Base-by-base conservation (phyloP, 2,113 vertebrate genomes). In the Spea multiplicata region DNA sequence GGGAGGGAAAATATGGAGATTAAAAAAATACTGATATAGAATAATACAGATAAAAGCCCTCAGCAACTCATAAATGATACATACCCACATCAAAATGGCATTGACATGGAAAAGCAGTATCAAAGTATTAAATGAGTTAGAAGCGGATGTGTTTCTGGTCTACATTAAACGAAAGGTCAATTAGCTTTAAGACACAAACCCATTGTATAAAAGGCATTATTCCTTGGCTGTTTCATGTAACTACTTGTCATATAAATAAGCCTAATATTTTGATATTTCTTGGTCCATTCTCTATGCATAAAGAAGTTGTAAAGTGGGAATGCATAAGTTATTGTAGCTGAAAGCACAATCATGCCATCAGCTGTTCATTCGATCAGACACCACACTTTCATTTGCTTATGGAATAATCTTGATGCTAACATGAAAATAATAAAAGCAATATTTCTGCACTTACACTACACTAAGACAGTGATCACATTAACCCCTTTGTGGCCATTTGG, bases 251-350 rank as follows among this genome's bases (percentile, higher is more conserved):
- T 73, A 73, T 44, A 79, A 78, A 78, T 71, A 71, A 79, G 73
- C 73, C n/a, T 70, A 44, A 73, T 79, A 57, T 71, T 73, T 64
- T 67, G 61, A 79, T 72, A 69, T 65, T 59, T 65, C 76, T 66
- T 66, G 62, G 70, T 79, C 61, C 66, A 73, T 79, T 79, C 55
- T 45, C 8, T 65, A 79, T 72, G 66, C 77, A 79, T 73, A 55
- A 45, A 67, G 49, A 44, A 48, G 77, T 70, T 66, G 53, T 73
- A 44, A 59, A 68, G 50, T 74, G 53, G 74, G 52, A 74, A 73
- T 80, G 74, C 64, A 74, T 80, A 68, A 66, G 78, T 74, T 71
- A 74, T 74, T 80, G 70, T 65, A 80, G 78, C 71, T 67, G 78
- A 72, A 74, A 79, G 77, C 78, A 59, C 52, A 59, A 62, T 74